Conservation (phyloP, 2,888 invertebrate species). For the Keiferia lycopersicella region DNA sequence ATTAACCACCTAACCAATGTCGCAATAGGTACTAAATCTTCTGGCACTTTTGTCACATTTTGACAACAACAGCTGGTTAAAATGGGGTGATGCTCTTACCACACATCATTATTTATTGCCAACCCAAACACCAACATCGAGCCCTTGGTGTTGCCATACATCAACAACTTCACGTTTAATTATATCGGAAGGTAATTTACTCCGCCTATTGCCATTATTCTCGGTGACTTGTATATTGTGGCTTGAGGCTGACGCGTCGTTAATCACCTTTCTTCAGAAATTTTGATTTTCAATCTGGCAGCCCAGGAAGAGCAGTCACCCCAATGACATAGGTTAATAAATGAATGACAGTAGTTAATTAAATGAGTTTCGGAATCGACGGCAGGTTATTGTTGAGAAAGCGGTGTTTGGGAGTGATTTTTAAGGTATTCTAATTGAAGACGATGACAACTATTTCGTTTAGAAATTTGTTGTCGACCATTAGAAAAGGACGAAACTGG, state of each 20-base stretch:
- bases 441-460: slow-evolving; percentile 7
- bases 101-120: background rate
- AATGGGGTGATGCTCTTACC: background rate
- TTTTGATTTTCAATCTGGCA: slow-evolving; percentile 74
- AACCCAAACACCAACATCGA: background rate
- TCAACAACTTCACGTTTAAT: slow-evolving; percentile 50
- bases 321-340: slow-evolving; percentile 65
- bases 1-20: too few relatives aligned
- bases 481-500: too few relatives aligned
- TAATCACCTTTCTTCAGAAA: slow-evolving; percentile 71
- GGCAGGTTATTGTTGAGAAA: slow-evolving; percentile 5
- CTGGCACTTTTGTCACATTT: too few relatives aligned
- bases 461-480: background rate
- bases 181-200: slow-evolving; percentile 69
- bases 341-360: slow-evolving; percentile 67
- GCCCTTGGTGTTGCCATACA: slow-evolving; percentile 2
- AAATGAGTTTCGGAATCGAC: slow-evolving; percentile 33
- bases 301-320: slow-evolving; percentile 45
- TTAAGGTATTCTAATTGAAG: slow-evolving; percentile 22
- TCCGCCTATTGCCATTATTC: slow-evolving; percentile 60
- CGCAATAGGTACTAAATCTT: too few relatives aligned
- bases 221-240: slow-evolving; percentile 71
- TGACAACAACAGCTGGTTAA: too few relatives aligned
- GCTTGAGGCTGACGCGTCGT: slow-evolving; percentile 74
- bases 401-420: slow-evolving; percentile 27